phyloP scores from a whole-genome alignment of 1,140 invertebrate species.

The Mactra quadrangularis region DNA sequence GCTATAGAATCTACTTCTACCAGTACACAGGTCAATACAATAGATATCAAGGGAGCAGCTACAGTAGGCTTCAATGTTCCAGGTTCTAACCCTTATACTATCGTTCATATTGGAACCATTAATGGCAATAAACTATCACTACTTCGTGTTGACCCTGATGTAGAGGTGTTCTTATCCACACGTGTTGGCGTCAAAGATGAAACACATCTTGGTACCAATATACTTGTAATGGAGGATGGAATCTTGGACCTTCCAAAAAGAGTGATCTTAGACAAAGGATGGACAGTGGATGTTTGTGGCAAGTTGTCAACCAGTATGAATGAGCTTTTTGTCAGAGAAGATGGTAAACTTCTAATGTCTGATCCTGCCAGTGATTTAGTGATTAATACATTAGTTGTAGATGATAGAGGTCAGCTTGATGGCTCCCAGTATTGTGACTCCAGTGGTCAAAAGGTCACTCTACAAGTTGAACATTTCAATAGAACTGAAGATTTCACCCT shows the following conservation, averaged over 20 bases:
- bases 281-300: slow-evolving; percentile 71
- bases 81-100: slow-evolving; percentile 5
- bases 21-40: slow-evolving; percentile 40
- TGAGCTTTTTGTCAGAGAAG: slow-evolving; percentile 60
- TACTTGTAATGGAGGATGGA: slow-evolving; percentile 64
- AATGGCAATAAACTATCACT: slow-evolving; percentile 49
- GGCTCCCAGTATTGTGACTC: slow-evolving; percentile 58
- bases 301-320: slow-evolving; percentile 61
- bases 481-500: slow-evolving; percentile 51
- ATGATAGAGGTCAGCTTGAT: slow-evolving; percentile 64
- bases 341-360: slow-evolving; percentile 62
- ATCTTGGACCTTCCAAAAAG: slow-evolving; percentile 70
- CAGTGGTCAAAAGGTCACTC: slow-evolving; percentile 14
- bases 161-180: slow-evolving; percentile 60
- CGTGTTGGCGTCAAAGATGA: slow-evolving; percentile 23
- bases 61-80: slow-evolving; percentile 51
- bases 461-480: slow-evolving; percentile 62
- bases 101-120: slow-evolving; percentile 59
- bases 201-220: slow-evolving; percentile 56
- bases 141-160: slow-evolving; percentile 52
- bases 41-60: slow-evolving; percentile 45
- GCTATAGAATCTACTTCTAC: background rate
- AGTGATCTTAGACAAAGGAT: slow-evolving; percentile 66
- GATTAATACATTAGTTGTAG: slow-evolving; percentile 62
- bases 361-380: slow-evolving; percentile 64